Evolutionary conservation across 2,888 invertebrate genomes (phyloP), one percentile per base, ranked within the genome.

Genomic region (Parthenolecanium corni): DNA sequence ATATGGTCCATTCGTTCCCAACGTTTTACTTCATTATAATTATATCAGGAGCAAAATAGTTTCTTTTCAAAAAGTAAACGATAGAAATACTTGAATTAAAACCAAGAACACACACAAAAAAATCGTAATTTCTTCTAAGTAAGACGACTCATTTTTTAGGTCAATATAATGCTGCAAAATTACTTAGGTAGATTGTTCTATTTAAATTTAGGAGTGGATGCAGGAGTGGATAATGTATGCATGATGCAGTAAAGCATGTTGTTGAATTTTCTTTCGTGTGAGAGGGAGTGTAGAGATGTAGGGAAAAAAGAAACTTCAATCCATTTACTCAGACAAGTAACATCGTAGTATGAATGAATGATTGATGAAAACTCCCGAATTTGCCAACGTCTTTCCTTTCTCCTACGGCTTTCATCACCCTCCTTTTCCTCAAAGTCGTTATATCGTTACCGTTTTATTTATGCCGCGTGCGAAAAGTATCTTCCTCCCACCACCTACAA

Each of bases 281-380:
- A 9, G 31, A 31, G 31, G n/a, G 46, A n/a, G 46, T 44, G 6
- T n/a, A 44, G 46, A n/a, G 20, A 20, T 9, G 46, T n/a, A 44
- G n/a, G n/a, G 16, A 44, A 44, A 31, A 31, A 44, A 44, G 44
- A 46, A 31, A 31, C 57, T 46, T 44, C 47, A 57, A 47, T 57
- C 57, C 57, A 57, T 57, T 57, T 57, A 57, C 57, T 46, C 25
- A 57, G 46, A 57, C 46, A 47, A 57, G 57, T 57, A 31, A 25
- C 47, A 46, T 57, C 57, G 47, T 47, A 31, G 57, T 46, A 46
- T 57, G 57, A 57, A 57, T 57, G 57, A 47, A 57, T 57, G 57
- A 57, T 57, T 57, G 57, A 57, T 57, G 57, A 57, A 57, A 57
- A 57, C 46, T 44, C 6, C 46, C n/a, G 9, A 44, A 16, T 18